Conservation (phyloP, 2,888 invertebrate species). For the Drosophila mayaguana region DNA sequence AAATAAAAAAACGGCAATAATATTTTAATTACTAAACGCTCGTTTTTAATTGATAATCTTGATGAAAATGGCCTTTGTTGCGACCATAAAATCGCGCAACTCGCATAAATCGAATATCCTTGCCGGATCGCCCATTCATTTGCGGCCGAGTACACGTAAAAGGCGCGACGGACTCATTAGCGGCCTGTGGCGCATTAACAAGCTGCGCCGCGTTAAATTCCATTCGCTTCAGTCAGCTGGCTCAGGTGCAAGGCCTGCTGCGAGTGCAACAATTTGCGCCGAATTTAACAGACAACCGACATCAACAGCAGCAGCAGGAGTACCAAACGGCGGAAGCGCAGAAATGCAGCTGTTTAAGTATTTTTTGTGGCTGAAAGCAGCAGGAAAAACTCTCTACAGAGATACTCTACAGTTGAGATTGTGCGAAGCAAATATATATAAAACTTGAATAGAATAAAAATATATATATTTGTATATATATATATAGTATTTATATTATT, state of each 20-base stretch:
- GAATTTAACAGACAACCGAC: conserved; percentile 54
- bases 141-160: conserved; percentile 27
- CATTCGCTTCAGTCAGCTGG: background rate
- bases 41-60: conserved; percentile 43
- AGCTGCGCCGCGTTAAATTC: background rate
- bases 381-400: background rate
- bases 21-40: conserved; percentile 57
- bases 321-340: conserved; percentile 51
- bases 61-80: conserved; percentile 25
- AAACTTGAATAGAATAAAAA: background rate
- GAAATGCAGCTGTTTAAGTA: conserved; percentile 39
- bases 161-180: conserved; percentile 46
- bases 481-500: too few relatives aligned
- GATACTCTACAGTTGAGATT: conserved; percentile 20
- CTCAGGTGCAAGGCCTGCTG: conserved; percentile 36
- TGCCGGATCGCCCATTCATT: conserved; percentile 33
- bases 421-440: background rate
- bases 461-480: too few relatives aligned
- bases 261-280: conserved; percentile 32
- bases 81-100: conserved; percentile 28
- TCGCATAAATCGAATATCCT: conserved; percentile 28
- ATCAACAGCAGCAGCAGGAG: conserved; percentile 8
- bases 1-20: conserved; percentile 28
- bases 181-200: conserved; percentile 15
- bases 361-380: conserved; percentile 17